Evolutionary conservation across 2,113 vertebrate species (phyloP).

Genomic region (Oreochromis niloticus): DNA sequence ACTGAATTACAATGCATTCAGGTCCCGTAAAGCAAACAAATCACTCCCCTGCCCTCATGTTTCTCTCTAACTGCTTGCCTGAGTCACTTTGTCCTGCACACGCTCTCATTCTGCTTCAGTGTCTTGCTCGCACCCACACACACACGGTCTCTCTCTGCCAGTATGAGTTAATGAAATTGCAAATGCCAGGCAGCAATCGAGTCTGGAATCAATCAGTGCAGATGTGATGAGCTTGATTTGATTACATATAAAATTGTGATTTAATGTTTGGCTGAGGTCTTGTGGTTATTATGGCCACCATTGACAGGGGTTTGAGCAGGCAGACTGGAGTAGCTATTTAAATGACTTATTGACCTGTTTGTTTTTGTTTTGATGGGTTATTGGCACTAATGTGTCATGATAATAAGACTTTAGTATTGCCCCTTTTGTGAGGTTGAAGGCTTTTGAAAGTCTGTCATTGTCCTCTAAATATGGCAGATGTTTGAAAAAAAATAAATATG

Average conservation of each 20-base stretch:
- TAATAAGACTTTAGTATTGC: not conserved
- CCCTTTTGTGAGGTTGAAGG: not conserved
- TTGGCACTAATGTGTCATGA: not conserved
- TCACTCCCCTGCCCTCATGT: constrained; percentile 38
- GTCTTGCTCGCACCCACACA: not conserved
- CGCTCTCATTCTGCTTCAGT: not conserved
- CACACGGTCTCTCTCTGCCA: constrained; percentile 3
- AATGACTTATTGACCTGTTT: constrained; percentile 11
- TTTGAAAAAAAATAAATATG: not conserved
- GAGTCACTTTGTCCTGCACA: constrained; percentile 21
- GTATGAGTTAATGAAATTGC: constrained; percentile 55
- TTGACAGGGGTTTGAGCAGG: not conserved
- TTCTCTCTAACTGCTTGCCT: constrained; percentile 51
- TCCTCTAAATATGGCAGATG: not conserved
- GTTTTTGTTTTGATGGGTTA: not conserved
- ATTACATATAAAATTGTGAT: constrained; percentile 65
- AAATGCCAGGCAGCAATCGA: constrained; percentile 52
- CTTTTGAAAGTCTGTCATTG: not conserved
- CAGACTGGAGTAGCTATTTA: not conserved
- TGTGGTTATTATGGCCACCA: constrained; percentile 28
- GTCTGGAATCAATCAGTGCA: constrained; percentile 60
- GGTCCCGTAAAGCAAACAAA: constrained; percentile 46
- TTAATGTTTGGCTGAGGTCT: constrained; percentile 48
- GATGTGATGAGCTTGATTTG: constrained; percentile 62
- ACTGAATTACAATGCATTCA: constrained; percentile 38